Conservation (phyloP, 2,888 invertebrate genomes). For the Ditylenchus weischeri region DNA sequence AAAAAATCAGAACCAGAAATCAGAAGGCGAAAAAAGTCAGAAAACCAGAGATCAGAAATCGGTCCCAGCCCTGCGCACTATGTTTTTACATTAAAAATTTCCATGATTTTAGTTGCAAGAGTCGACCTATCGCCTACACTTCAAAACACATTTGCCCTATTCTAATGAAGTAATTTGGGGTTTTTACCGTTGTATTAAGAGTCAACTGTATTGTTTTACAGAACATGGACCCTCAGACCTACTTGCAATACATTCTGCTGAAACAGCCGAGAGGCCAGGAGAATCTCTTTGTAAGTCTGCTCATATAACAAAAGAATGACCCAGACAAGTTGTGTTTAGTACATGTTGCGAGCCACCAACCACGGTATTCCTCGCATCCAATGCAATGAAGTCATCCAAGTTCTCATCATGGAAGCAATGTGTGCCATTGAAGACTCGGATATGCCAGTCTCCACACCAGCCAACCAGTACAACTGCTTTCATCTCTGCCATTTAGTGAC, state of each 20-base stretch:
- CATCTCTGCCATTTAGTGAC: conserved; percentile 36
- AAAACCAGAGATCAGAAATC: no score
- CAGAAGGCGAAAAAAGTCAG: no score
- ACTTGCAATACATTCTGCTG: conserved; percentile 47
- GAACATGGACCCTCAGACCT: conserved; percentile 36
- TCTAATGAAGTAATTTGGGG: conserved; percentile 28
- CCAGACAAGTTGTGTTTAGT: background rate
- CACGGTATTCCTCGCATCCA: conserved; percentile 17
- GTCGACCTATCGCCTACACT: conserved; percentile 20
- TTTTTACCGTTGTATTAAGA: background rate
- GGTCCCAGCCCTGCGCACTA: no score
- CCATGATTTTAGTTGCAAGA: conserved; percentile 21
- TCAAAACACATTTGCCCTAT: conserved; percentile 40
- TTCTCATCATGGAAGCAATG: conserved; percentile 43
- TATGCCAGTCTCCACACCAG: conserved; percentile 22
- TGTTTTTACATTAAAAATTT: no score
- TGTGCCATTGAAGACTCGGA: conserved; percentile 37
- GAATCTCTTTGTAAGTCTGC: conserved; percentile 31
- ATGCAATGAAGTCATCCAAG: conserved; percentile 34
- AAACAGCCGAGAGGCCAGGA: conserved; percentile 51
- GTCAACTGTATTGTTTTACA: background rate
- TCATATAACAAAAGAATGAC: background rate
- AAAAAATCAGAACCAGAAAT: no score
- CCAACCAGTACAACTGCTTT: conserved; percentile 40
- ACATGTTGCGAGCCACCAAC: conserved; percentile 14